Evolutionary conservation across 2,888 invertebrate genomes (phyloP).

Genomic region (Nomada hirtipes): DNA sequence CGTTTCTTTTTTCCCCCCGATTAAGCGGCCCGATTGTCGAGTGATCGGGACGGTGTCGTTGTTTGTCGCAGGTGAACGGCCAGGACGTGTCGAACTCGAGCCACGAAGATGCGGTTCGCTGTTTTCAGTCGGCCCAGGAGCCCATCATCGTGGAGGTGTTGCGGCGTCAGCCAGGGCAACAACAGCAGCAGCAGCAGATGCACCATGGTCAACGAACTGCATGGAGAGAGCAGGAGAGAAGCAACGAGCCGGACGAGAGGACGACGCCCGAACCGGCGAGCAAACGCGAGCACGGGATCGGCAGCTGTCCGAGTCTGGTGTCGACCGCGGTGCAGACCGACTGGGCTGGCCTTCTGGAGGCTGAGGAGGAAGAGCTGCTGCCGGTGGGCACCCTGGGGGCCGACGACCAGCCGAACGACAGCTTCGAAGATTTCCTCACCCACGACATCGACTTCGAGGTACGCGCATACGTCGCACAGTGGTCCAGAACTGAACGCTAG

Average conservation of each 20-base stretch:
- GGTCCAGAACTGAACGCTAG: no score
- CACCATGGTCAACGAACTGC: slow-evolving; percentile 24
- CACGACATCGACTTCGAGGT: slow-evolving; percentile 87
- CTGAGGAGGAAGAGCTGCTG: slow-evolving; percentile 75
- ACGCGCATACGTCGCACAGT: slow-evolving; percentile 21
- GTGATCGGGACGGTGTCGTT: background rate
- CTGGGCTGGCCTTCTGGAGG: slow-evolving; percentile 82
- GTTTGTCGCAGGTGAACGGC: slow-evolving; percentile 86
- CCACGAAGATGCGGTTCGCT: slow-evolving; percentile 87
- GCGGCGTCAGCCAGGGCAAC: slow-evolving; percentile 82
- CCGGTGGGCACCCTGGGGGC: slow-evolving; percentile 70
- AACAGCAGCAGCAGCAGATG: slow-evolving; percentile 7
- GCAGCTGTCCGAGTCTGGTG: slow-evolving; percentile 68
- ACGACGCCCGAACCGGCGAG: slow-evolving; percentile 5
- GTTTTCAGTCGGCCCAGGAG: slow-evolving; percentile 87
- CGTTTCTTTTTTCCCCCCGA: no score
- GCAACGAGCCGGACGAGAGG: slow-evolving; percentile 21
- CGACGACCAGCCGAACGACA: slow-evolving; percentile 82
- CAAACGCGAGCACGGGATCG: slow-evolving; percentile 17
- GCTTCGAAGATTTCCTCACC: slow-evolving; percentile 86
- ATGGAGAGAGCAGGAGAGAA: slow-evolving; percentile 33
- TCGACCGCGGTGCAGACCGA: slow-evolving; percentile 86
- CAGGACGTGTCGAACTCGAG: slow-evolving; percentile 87
- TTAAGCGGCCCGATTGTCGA: background rate
- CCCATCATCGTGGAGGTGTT: slow-evolving; percentile 87